Evolutionary conservation across 2,113 vertebrate species (phyloP).

Genomic region (Martes martes): DNA sequence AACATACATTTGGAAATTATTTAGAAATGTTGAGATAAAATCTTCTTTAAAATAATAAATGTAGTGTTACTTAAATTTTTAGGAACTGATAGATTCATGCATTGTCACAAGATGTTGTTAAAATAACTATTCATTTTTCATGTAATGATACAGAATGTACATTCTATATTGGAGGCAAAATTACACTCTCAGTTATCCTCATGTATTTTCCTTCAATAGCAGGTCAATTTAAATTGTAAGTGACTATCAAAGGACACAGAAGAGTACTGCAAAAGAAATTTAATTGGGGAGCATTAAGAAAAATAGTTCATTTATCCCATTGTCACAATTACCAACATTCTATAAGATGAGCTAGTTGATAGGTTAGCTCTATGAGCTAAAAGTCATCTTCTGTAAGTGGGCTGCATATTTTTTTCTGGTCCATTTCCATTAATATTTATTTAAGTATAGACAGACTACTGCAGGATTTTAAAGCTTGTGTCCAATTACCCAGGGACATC

Average conservation of each 20-base stretch:
- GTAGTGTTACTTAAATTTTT: conserved; percentile 23
- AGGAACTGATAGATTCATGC: neutral
- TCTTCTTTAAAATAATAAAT: conserved; percentile 42
- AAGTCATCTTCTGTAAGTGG: neutral
- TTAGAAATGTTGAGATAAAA: conserved; percentile 59
- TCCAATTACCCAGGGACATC: neutral
- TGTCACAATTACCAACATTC: conserved; percentile 32
- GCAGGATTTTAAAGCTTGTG: neutral
- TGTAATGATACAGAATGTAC: neutral
- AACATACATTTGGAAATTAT: conserved; percentile 41
- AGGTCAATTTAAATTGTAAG: neutral
- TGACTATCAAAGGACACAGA: neutral
- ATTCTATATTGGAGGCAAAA: neutral
- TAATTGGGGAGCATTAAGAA: neutral
- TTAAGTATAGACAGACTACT: neutral
- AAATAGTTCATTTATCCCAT: neutral
- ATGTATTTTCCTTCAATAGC: neutral
- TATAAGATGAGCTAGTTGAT: neutral
- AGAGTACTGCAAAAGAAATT: neutral
- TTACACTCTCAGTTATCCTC: neutral
- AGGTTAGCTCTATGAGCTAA: neutral
- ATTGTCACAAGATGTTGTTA: conserved; percentile 47
- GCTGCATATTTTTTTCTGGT: neutral
- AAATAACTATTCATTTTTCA: conserved; percentile 50
- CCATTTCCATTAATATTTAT: neutral